These are phyloP conservation scores for Apistogramma diplotaenia DNA, from an alignment of 2,113 vertebrate genomes.

Conservation along the genomic window DNA sequence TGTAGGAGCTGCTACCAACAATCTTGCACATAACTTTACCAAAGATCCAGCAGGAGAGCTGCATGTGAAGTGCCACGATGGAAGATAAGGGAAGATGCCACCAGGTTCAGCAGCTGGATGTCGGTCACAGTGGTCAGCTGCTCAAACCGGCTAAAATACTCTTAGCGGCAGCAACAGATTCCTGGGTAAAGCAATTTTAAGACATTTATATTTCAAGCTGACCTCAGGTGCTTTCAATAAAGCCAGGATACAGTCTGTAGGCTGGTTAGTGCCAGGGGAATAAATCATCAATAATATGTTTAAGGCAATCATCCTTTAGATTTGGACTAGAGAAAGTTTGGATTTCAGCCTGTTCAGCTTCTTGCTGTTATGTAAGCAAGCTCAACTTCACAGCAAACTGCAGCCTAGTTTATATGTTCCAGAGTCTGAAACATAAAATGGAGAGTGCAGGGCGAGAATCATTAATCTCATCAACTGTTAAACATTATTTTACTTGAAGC, in stretches of 20 bases:
- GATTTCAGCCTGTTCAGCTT: neutral
- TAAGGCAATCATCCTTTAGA: neutral
- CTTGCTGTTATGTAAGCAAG: neutral
- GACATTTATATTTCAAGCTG: neutral
- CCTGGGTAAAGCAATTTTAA: neutral
- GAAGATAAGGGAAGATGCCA: slow-evolving; percentile 81
- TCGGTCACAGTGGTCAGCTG: slow-evolving; percentile 80
- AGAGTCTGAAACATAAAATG: too few relatives aligned
- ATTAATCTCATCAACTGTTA: too few relatives aligned
- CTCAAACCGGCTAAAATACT: slow-evolving; percentile 57
- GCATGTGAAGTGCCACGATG: slow-evolving; percentile 74
- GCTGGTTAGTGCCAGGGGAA: too few relatives aligned
- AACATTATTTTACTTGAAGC: too few relatives aligned
- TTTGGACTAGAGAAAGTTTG: neutral
- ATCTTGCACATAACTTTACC: slow-evolving; percentile 74
- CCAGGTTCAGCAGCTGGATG: slow-evolving; percentile 84
- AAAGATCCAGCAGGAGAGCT: slow-evolving; percentile 76
- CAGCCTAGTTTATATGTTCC: neutral
- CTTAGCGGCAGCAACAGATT: neutral
- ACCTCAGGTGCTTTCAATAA: neutral
- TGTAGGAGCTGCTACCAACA: slow-evolving; percentile 67
- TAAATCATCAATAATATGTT: neutral
- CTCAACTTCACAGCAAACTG: neutral
- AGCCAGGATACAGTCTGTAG: too few relatives aligned
- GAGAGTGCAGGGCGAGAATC: too few relatives aligned